Evolutionary conservation across 1,140 invertebrate genomes (phyloP).

Genomic region (Dendroctonus valens): DNA sequence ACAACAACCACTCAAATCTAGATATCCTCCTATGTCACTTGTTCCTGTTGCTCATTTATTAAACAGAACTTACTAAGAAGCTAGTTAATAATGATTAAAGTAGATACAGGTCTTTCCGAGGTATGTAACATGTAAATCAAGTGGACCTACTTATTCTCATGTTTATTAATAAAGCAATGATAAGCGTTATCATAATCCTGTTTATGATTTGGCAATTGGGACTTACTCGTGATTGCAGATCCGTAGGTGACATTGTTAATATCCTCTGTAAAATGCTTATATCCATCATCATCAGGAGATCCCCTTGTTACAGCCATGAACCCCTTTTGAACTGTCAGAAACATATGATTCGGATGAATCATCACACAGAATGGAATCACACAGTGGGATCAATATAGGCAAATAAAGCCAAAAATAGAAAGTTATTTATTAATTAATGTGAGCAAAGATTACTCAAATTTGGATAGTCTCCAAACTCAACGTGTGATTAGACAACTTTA

Average conservation of each 20-base stretch:
- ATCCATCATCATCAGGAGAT: conserved; percentile 56
- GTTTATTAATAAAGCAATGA: conserved; percentile 6
- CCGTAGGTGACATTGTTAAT: conserved; percentile 58
- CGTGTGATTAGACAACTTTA: too few species aligned
- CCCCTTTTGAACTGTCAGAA: conserved; percentile 34
- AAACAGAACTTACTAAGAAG: too few species aligned
- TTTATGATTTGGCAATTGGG: background rate
- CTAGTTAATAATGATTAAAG: too few species aligned
- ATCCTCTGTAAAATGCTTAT: conserved; percentile 59
- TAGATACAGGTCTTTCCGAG: too few species aligned
- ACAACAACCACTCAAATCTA: too few species aligned
- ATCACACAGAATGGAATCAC: background rate
- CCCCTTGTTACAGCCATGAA: conserved; percentile 45
- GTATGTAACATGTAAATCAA: too few species aligned
- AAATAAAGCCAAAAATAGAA: background rate
- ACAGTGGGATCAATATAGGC: background rate
- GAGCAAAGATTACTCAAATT: background rate
- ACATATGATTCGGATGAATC: conserved; percentile 17
- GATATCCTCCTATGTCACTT: too few species aligned
- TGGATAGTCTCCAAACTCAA: background rate
- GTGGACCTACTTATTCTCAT: too few species aligned
- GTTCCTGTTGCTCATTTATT: too few species aligned
- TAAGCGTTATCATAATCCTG: conserved; percentile 11
- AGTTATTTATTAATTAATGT: conserved; percentile 1
- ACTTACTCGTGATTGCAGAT: conserved; percentile 56